phyloP scores from a whole-genome alignment of 1,140 invertebrate genomes.

The Pollicipes pollicipes region DNA sequence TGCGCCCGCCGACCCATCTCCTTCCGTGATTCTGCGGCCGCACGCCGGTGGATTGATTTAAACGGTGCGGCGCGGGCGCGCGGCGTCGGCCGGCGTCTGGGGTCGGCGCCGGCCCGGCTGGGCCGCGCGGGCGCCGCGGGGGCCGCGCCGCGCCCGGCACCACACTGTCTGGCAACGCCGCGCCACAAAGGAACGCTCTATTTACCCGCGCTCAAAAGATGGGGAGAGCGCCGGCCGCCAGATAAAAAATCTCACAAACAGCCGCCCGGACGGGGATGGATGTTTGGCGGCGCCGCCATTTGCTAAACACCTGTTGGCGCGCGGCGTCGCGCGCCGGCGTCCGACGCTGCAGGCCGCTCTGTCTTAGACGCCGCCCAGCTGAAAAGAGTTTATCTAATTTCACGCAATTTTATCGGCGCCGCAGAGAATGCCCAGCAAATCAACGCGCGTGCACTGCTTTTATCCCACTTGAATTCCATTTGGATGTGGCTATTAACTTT shows the following conservation, averaged over 20 bases:
- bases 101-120: no score
- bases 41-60: neutral
- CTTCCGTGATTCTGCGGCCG: no score
- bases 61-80: neutral
- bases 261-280: no score
- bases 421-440: neutral
- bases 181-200: neutral
- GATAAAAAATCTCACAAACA: conserved; percentile 1
- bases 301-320: neutral
- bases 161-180: neutral
- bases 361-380: neutral
- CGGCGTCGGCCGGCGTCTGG: neutral
- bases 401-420: neutral
- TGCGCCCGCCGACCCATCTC: neutral
- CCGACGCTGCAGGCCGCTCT: no score
- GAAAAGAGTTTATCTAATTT: conserved; percentile 2
- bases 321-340: no score
- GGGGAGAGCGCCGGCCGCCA: neutral
- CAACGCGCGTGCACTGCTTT: neutral
- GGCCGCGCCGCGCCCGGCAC: no score
- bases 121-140: no score
- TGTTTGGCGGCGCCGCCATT: neutral
- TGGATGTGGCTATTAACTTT: conserved; percentile 2
- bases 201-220: neutral
- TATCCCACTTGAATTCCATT: neutral